Evolutionary conservation across 2,113 vertebrate genomes (phyloP).

Genomic region (Epinephelus fuscoguttatus): DNA sequence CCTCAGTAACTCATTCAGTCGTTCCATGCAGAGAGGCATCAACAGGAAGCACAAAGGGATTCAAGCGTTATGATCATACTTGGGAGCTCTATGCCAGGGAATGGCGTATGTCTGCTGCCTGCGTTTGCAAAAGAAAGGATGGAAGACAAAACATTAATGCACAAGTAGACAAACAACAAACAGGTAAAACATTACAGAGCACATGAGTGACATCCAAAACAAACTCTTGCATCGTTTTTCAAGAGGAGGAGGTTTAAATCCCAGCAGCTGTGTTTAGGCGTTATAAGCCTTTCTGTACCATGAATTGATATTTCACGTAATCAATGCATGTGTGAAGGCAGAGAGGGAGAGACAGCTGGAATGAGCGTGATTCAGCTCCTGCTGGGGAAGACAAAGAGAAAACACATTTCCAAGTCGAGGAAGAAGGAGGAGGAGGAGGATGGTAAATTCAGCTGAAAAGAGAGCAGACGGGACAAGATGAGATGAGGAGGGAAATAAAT

Average conservation of each 20-base stretch:
- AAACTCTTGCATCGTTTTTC: background rate
- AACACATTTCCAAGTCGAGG: background rate
- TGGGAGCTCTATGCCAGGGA: slow-evolving; percentile 89
- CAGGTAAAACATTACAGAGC: background rate
- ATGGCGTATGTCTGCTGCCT: slow-evolving; percentile 82
- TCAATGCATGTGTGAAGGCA: background rate
- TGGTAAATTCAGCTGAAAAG: background rate
- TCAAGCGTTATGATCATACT: slow-evolving; percentile 82
- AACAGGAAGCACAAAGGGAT: slow-evolving; percentile 52
- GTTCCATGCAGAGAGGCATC: slow-evolving; percentile 75
- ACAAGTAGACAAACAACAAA: slow-evolving; percentile 13
- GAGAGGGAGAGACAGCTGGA: background rate
- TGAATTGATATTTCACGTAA: slow-evolving; percentile 8
- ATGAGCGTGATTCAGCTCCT: background rate
- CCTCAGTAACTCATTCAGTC: slow-evolving; percentile 54
- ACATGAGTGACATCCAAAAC: background rate
- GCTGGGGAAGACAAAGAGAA: background rate
- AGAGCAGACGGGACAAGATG: background rate
- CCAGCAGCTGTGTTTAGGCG: background rate
- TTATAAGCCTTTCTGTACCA: slow-evolving; percentile 6
- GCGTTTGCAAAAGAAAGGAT: slow-evolving; percentile 70
- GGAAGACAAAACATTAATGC: slow-evolving; percentile 39
- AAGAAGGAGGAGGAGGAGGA: background rate
- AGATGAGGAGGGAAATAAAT: slow-evolving; percentile 1
- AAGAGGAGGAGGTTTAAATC: background rate